Conservation (phyloP, 1,140 invertebrate species). For the Heliconius melpomene region DNA sequence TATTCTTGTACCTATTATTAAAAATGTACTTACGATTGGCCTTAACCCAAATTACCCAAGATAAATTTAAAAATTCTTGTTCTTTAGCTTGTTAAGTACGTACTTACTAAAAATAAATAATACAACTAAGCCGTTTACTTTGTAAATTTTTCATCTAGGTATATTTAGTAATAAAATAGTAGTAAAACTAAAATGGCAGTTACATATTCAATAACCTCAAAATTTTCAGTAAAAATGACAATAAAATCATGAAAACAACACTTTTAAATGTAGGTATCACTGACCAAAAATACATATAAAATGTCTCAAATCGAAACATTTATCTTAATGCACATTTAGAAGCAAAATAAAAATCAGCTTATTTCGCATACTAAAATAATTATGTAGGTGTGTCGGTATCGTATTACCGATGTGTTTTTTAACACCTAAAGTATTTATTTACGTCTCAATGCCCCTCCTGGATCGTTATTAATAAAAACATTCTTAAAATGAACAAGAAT, state of each 20-base stretch:
- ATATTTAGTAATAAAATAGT: too few species aligned
- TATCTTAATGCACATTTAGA: slow-evolving; percentile 11
- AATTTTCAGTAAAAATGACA: not conserved
- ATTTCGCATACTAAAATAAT: slow-evolving; percentile 34
- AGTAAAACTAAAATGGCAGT: not conserved
- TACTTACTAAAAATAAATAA: too few species aligned
- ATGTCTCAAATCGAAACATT: not conserved
- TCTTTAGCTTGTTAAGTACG: too few species aligned
- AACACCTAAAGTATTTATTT: slow-evolving; percentile 37
- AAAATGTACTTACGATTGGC: too few species aligned
- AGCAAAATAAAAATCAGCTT: slow-evolving; percentile 30
- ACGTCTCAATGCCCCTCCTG: slow-evolving; percentile 26
- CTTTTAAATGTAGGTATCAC: not conserved
- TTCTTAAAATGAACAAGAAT: slow-evolving; percentile 27
- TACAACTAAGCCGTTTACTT: too few species aligned
- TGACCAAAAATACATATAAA: not conserved
- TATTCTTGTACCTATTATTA: too few species aligned
- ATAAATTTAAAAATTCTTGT: too few species aligned
- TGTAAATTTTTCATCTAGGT: too few species aligned
- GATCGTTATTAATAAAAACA: slow-evolving; percentile 29
- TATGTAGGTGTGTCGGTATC: slow-evolving; percentile 35
- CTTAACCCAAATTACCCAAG: too few species aligned
- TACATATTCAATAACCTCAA: not conserved
- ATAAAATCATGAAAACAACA: slow-evolving; percentile 4
- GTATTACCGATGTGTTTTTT: slow-evolving; percentile 37